Conservation (phyloP, 2,797 vertebrate species). For the Leuciscus waleckii region DNA sequence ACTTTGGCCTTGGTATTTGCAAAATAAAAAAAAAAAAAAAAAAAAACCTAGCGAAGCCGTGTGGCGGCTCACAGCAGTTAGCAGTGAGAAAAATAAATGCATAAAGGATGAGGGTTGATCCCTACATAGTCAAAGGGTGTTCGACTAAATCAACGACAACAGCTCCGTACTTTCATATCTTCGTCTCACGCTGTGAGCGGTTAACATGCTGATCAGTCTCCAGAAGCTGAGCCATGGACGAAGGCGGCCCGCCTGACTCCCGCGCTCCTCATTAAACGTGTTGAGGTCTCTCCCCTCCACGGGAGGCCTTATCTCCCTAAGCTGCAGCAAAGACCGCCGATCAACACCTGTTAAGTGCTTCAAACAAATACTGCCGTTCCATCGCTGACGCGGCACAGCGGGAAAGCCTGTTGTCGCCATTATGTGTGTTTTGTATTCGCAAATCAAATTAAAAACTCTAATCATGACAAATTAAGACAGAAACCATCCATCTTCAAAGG, state of each 20-base stretch:
- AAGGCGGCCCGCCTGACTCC: conserved; percentile 81
- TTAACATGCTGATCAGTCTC: conserved; percentile 84
- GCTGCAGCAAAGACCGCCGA: conserved; percentile 67
- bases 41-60: conserved; percentile 50
- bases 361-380: conserved; percentile 52
- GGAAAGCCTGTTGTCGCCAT: conserved; percentile 44
- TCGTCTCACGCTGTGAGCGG: conserved; percentile 86
- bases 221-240: conserved; percentile 81
- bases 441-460: conserved; percentile 53
- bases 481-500: conserved; percentile 12
- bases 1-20: no score
- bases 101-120: conserved; percentile 70
- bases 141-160: conserved; percentile 84
- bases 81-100: conserved; percentile 69
- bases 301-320: conserved; percentile 73
- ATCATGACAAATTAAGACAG: conserved; percentile 52
- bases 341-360: conserved; percentile 71
- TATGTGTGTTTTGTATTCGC: conserved; percentile 46
- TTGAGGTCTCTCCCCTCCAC: conserved; percentile 79
- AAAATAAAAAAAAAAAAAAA: conserved; percentile 15
- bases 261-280: conserved; percentile 86
- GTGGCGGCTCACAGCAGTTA: conserved; percentile 64
- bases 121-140: conserved; percentile 70
- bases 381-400: conserved; percentile 44
- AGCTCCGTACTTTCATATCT: conserved; percentile 82